Evolutionary conservation across 2,888 invertebrate species (phyloP).

Genomic region (Punctoribates punctum): DNA sequence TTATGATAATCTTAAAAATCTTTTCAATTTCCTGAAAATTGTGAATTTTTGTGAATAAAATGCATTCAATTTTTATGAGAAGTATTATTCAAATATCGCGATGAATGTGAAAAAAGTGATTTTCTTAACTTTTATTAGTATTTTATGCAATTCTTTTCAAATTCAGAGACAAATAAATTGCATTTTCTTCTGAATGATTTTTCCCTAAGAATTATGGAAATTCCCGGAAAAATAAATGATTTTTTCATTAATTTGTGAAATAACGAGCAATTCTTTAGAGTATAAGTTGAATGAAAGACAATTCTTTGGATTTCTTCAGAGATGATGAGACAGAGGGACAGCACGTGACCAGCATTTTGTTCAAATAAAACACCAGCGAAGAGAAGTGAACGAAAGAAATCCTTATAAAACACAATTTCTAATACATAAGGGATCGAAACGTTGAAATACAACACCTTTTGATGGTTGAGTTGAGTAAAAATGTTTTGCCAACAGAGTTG

Average conservation of each 20-base stretch:
- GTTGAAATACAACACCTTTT: conserved; percentile 30
- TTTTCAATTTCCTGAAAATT: no score
- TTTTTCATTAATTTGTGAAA: neutral
- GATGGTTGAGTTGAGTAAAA: conserved; percentile 21
- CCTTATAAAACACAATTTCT: neutral
- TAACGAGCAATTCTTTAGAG: no score
- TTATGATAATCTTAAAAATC: no score
- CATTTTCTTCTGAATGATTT: neutral
- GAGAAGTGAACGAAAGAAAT: neutral
- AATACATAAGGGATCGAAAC: conserved; percentile 21
- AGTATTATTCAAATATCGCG: no score
- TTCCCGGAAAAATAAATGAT: neutral
- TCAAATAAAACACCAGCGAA: neutral
- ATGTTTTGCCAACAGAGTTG: conserved; percentile 26
- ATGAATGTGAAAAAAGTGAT: no score
- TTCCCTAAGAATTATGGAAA: neutral
- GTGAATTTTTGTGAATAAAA: no score
- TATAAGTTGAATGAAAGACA: conserved; percentile 1
- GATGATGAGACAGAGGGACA: conserved; percentile 20
- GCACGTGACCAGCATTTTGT: conserved; percentile 28
- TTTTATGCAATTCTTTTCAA: no score
- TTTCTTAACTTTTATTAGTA: no score
- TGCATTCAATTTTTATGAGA: no score
- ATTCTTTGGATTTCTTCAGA: neutral
- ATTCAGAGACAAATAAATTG: no score